Evolutionary conservation across 2,797 vertebrate species (phyloP).

Genomic region (Allobates femoralis): DNA sequence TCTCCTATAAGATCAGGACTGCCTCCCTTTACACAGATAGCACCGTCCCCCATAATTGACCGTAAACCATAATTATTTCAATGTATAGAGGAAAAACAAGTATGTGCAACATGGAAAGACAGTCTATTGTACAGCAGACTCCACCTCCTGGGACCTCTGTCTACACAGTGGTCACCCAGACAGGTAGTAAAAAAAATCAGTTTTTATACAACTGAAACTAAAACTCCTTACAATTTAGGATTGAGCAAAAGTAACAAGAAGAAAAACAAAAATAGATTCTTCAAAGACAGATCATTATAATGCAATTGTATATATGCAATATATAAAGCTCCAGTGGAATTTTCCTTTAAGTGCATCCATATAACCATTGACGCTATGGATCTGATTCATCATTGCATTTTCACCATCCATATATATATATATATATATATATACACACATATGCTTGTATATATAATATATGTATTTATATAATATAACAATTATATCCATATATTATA

Average conservation of each 20-base stretch:
- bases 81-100: not conserved
- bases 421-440: too few relatives aligned
- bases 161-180: slow-evolving; percentile 8
- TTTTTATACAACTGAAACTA: not conserved
- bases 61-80: not conserved
- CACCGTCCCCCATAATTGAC: not conserved
- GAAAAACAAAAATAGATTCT: not conserved
- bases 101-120: not conserved
- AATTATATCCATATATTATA: too few relatives aligned
- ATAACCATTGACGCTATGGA: not conserved
- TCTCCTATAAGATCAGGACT: not conserved
- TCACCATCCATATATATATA: too few relatives aligned
- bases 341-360: not conserved
- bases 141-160: not conserved
- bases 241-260: not conserved
- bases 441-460: too few relatives aligned
- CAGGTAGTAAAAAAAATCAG: not conserved
- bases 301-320: too few relatives aligned
- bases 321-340: not conserved
- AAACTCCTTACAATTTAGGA: not conserved
- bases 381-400: too few relatives aligned
- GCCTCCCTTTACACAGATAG: not conserved
- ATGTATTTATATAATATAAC: too few relatives aligned
- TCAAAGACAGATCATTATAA: not conserved
- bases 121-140: not conserved